Conservation (phyloP, 2,888 invertebrate species). For the Drosophila neotestacea region DNA sequence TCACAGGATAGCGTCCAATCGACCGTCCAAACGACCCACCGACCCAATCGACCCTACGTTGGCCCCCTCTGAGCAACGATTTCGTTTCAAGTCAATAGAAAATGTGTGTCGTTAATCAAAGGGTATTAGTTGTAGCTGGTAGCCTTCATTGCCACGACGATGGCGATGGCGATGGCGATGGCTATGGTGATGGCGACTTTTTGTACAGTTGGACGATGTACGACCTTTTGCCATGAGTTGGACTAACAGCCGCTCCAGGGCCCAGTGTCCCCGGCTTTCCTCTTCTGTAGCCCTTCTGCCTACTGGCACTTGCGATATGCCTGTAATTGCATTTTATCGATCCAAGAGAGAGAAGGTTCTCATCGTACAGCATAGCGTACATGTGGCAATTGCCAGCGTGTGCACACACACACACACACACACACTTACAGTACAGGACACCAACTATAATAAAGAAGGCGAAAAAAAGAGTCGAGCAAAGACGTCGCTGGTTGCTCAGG, state of each 20-base stretch:
- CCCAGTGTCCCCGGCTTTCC: slow-evolving; percentile 7
- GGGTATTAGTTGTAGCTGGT: slow-evolving; percentile 80
- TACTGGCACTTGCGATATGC: slow-evolving; percentile 79
- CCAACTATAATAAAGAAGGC: slow-evolving; percentile 71
- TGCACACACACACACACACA: slow-evolving; percentile 38
- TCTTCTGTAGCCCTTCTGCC: slow-evolving; percentile 45
- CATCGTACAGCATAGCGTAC: slow-evolving; percentile 40
- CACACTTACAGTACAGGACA: slow-evolving; percentile 36
- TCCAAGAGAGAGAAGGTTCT: slow-evolving; percentile 67
- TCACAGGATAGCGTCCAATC: slow-evolving; percentile 47
- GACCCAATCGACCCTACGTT: slow-evolving; percentile 11
- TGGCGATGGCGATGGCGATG: slow-evolving; percentile 20
- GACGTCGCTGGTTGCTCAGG: slow-evolving; percentile 73
- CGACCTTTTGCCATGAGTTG: slow-evolving; percentile 76
- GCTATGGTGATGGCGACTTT: slow-evolving; percentile 55
- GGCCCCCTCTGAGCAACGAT: slow-evolving; percentile 23
- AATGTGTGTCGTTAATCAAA: slow-evolving; percentile 82
- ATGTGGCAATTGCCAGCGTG: slow-evolving; percentile 75
- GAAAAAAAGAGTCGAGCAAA: slow-evolving; percentile 62
- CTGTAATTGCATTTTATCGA: slow-evolving; percentile 82
- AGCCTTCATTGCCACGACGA: slow-evolving; percentile 68
- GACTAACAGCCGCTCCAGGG: slow-evolving; percentile 51
- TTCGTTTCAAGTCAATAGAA: slow-evolving; percentile 75
- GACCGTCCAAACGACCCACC: neutral
- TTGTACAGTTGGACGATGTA: slow-evolving; percentile 74